Evolutionary conservation across 2,797 vertebrate species (phyloP).

Genomic region (Vultur gryphus): DNA sequence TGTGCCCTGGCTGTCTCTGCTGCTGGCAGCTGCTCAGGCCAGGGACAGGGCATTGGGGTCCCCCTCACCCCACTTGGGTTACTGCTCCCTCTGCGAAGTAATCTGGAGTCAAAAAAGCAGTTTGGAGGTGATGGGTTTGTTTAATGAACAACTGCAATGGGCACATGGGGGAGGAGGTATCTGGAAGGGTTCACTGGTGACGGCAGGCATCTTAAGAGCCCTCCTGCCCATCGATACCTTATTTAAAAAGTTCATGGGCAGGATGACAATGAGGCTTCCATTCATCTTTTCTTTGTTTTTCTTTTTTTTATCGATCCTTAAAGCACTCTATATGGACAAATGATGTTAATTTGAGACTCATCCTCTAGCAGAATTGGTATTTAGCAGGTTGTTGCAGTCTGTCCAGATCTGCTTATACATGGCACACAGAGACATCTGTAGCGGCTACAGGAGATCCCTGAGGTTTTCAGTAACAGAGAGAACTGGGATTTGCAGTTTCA

Average conservation of each 20-base stretch:
- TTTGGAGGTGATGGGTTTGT: not conserved
- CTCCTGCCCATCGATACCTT: not conserved
- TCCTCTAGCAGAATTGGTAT: not conserved
- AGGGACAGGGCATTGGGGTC: not conserved
- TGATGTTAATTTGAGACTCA: not conserved
- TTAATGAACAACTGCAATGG: not conserved
- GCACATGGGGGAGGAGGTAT: not conserved
- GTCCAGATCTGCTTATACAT: not conserved
- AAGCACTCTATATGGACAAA: not conserved
- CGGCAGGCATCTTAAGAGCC: not conserved
- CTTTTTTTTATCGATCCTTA: not conserved
- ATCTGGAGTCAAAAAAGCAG: not conserved
- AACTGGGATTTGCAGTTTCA: not conserved
- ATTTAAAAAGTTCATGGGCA: not conserved
- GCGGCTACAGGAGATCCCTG: not conserved
- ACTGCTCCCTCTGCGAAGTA: not conserved
- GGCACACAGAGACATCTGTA: not conserved
- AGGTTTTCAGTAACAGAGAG: not conserved
- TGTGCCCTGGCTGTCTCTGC: not conserved
- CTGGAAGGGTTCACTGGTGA: not conserved
- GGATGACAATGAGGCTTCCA: not conserved
- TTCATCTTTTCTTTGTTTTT: not conserved
- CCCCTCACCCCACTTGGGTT: not conserved
- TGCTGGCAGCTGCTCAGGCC: not conserved
- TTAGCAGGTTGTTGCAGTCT: not conserved